Base-by-base conservation (phyloP, 2,888 invertebrate species). In the Agrochola lychnidis region DNA sequence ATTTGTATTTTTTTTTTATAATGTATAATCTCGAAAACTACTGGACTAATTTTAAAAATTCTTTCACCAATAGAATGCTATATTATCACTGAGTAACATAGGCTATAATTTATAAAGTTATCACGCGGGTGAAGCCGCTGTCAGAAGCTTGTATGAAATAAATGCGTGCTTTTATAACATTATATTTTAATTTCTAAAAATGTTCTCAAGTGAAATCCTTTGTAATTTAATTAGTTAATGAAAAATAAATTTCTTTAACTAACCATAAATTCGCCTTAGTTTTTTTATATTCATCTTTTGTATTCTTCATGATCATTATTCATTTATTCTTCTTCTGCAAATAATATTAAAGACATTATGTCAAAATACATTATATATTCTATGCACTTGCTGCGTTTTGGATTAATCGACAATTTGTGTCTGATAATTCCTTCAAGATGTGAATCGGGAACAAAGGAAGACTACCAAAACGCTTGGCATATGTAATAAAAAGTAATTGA, bases 401-500 rank as follows among this genome's bases (percentile, higher is more conserved):
- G 2, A 56, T 56, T 1, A 56, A 12, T 4, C 30, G 30, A 61
- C 9, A 59, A 59, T 59, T 19, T 22, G 2, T 22, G 6, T 36
- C 12, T 22, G 36, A 62, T 22, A 62, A 22, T 22, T 61, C 4
- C 10, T 22, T 36, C 14, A 6, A 6, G 36, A 22, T 22, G 3
- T 12, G 6, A 36, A 22, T 62, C 36, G 12, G 19, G 2, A 25
- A 53, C 51, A 67, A 5, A 51, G 16, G 10, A 40, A 57, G 40
- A 53, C 16, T 53, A 30, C 19, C 66, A 4, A 25, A 66, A 12
- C 3, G 2, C 5, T 64, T 1, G 19, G 25, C n/a, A 64, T 19
- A 25, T 30, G 12, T 64, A 40, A 63, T 40, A 72, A 59, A 73
- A 73, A 25, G 59, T 61, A 42, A 51, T 61, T 61, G 42, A 42